Percentiles rank a stretch among this genome's conserved stretches.
Conservation (phyloP, 2,797 vertebrate species). For the Tadarida brasiliensis region DNA sequence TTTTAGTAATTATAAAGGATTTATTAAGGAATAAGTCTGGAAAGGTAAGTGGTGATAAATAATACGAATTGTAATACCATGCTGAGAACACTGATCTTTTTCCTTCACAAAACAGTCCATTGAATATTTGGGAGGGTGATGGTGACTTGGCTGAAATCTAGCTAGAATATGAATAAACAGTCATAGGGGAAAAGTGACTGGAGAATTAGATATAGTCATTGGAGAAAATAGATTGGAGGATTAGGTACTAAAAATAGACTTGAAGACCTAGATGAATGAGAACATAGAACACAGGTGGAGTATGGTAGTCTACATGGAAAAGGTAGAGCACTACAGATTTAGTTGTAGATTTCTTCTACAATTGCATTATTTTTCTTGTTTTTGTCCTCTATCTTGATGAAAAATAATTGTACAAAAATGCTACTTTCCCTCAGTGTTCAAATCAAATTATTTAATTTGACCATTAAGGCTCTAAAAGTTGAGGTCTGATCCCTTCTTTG, state of each 20-base stretch:
- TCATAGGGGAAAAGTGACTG: background rate
- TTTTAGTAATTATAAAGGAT: slow-evolving; percentile 2
- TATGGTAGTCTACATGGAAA: background rate
- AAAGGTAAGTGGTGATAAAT: background rate
- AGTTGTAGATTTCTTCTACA: background rate
- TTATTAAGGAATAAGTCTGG: background rate
- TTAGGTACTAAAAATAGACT: background rate
- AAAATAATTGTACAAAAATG: background rate
- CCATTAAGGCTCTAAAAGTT: background rate
- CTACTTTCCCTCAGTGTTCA: background rate
- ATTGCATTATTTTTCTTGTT: background rate
- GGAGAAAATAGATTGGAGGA: background rate
- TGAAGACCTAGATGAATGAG: background rate
- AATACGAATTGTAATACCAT: background rate
- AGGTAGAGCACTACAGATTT: background rate
- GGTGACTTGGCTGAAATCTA: background rate
- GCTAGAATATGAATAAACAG: background rate
- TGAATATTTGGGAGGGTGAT: background rate
- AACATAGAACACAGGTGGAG: background rate
- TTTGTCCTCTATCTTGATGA: slow-evolving; percentile 7
- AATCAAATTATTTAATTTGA: background rate
- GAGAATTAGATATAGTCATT: background rate
- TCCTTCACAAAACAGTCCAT: background rate
- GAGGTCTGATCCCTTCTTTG: background rate
- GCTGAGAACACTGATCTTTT: background rate